Percentiles rank a stretch among this genome's conserved stretches.
These are phyloP conservation scores for Hippopotamyrus pictus DNA, from an alignment of 2,797 vertebrate genomes.

Conservation along the genomic window DNA sequence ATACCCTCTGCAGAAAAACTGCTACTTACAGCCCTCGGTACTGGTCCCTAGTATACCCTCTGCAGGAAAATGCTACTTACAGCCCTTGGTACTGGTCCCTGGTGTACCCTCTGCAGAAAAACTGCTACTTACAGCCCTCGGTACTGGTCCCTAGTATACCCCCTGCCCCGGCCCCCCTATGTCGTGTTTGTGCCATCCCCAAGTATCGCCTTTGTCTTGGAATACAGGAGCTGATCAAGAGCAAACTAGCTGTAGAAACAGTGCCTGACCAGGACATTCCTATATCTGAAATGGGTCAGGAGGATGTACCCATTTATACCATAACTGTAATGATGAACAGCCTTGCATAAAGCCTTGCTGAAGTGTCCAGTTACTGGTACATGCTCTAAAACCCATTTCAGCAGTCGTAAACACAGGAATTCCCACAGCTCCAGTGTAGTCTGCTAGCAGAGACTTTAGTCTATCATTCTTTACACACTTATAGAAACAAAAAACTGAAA, in stretches of 20 bases:
- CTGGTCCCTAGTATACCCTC: too few relatives aligned
- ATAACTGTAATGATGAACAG: neutral
- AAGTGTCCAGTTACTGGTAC: neutral
- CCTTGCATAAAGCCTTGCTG: neutral
- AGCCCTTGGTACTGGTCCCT: too few relatives aligned
- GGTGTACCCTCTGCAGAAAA: too few relatives aligned
- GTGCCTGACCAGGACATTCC: neutral
- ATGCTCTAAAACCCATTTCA: neutral
- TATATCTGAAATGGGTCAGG: neutral
- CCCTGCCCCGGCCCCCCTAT: neutral
- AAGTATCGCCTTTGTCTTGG: neutral
- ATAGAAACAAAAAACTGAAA: neutral
- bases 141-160: neutral
- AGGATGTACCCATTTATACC: neutral
- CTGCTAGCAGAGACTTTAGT: neutral
- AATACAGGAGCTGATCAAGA: neutral
- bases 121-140: neutral
- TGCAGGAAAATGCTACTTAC: too few relatives aligned
- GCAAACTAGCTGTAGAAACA: neutral
- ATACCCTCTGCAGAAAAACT: too few relatives aligned
- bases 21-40: too few relatives aligned
- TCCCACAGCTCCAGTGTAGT: neutral
- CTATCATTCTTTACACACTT: neutral
- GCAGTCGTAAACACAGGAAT: neutral
- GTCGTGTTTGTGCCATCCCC: neutral